Percentiles rank a stretch among this genome's conserved stretches.
Evolutionary conservation across 2,797 vertebrate species (phyloP).

Genomic region (Rhinogobio ventralis): DNA sequence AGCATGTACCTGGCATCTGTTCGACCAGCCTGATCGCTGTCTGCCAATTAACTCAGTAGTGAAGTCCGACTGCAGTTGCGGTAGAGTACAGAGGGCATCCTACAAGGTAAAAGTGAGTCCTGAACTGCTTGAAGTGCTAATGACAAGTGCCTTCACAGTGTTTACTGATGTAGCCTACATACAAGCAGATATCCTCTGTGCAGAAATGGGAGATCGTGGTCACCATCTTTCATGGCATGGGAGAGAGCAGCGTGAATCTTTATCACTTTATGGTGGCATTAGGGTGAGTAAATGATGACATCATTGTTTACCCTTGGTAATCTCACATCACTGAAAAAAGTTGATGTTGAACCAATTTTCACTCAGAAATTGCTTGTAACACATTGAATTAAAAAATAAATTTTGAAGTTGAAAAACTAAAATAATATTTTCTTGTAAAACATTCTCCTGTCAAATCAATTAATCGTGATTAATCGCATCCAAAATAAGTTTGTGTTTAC

Average conservation of each 20-base stretch:
- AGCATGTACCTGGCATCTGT: constrained; percentile 73
- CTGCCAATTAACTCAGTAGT: constrained; percentile 38
- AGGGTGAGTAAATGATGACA: not conserved
- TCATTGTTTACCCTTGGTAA: not conserved
- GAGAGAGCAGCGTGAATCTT: not conserved
- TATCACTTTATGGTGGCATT: not conserved
- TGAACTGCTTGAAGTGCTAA: constrained; percentile 47
- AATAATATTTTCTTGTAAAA: too few species aligned
- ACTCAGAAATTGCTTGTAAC: too few species aligned
- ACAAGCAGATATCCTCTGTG: not conserved
- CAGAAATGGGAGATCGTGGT: constrained; percentile 3
- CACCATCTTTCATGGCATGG: not conserved
- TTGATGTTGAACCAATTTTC: too few species aligned
- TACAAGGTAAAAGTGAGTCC: constrained; percentile 43
- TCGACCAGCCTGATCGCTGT: constrained; percentile 60
- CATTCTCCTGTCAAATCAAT: too few species aligned
- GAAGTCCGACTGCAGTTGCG: constrained; percentile 29
- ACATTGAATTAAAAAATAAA: too few species aligned
- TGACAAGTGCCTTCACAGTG: constrained; percentile 25
- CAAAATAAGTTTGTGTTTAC: too few species aligned
- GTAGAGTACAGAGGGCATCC: constrained; percentile 18
- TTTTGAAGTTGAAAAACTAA: too few species aligned
- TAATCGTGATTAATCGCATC: too few species aligned
- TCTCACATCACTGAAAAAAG: not conserved
- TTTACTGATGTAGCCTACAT: constrained; percentile 10